Evolutionary conservation across 1,140 invertebrate genomes (phyloP).

Genomic region (Argopecten irradians): DNA sequence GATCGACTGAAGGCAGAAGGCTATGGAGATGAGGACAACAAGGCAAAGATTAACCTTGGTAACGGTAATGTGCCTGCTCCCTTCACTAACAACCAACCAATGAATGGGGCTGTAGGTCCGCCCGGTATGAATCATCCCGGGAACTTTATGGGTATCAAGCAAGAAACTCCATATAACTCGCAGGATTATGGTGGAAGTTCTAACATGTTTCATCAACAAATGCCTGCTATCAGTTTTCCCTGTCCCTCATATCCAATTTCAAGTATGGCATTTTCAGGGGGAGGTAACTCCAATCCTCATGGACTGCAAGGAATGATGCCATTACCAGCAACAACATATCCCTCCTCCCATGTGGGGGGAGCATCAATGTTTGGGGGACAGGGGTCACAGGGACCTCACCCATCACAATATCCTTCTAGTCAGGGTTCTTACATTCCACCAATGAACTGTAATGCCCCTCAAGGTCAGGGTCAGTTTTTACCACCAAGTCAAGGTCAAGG

Average conservation of each 20-base stretch:
- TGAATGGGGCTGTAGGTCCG: conserved; percentile 34
- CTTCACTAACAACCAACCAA: conserved; percentile 28
- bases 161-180: conserved; percentile 25
- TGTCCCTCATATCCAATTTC: not conserved
- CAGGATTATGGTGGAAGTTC: conserved; percentile 31
- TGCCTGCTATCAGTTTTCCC: not conserved
- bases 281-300: conserved; percentile 5
- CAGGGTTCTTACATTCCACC: conserved; percentile 5
- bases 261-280: not conserved
- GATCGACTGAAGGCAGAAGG: conserved; percentile 57
- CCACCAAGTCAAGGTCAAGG: not conserved
- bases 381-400: conserved; percentile 5
- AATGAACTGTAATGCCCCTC: not conserved
- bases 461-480: not conserved
- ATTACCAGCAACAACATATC: conserved; percentile 17
- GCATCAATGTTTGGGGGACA: not conserved
- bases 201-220: not conserved
- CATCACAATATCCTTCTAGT: not conserved
- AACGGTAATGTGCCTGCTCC: not conserved
- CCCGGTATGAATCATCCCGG: not conserved
- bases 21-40: conserved; percentile 44
- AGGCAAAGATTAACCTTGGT: conserved; percentile 2
- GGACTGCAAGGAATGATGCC: not conserved
- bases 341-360: not conserved
- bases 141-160: conserved; percentile 40